phyloP scores from a whole-genome alignment of 2,797 vertebrate species.

The Argyrosomus regius region DNA sequence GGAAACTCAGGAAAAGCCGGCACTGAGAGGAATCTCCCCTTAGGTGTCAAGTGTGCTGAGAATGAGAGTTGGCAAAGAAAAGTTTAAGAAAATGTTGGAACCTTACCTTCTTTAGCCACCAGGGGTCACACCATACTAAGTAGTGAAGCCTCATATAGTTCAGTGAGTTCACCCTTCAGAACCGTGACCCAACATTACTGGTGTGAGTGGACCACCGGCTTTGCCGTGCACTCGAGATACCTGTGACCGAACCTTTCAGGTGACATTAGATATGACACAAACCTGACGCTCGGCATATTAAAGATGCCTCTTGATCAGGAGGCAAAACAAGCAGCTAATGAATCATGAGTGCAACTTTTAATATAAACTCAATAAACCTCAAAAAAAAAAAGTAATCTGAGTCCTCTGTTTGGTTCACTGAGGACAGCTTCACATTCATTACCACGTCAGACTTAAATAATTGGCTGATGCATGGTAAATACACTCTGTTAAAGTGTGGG shows the following conservation, averaged over 20 bases:
- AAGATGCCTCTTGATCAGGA: background rate
- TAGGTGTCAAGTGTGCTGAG: background rate
- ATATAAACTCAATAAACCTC: background rate
- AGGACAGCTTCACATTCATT: conserved; percentile 7
- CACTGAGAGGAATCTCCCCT: background rate
- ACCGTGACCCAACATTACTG: conserved; percentile 2
- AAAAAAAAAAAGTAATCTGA: no score
- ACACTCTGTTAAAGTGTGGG: conserved; percentile 16
- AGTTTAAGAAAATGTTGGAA: background rate
- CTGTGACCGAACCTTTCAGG: conserved; percentile 10
- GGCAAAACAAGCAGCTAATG: background rate
- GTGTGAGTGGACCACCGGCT: conserved; percentile 9
- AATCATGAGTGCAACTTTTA: background rate
- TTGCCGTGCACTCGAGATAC: conserved; percentile 11
- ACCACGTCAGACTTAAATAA: conserved; percentile 9
- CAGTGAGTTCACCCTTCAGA: conserved; percentile 29
- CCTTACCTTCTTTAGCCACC: conserved; percentile 57
- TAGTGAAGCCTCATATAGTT: conserved; percentile 8
- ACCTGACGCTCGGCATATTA: background rate
- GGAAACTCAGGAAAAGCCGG: background rate
- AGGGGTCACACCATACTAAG: conserved; percentile 79
- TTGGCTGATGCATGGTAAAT: conserved; percentile 17
- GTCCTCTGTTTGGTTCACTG: conserved; percentile 1
- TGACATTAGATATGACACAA: background rate
- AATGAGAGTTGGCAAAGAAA: background rate